A percentile compares a stretch with the other conserved stretches of the same genome.
These are phyloP conservation scores for Drosophila mayri DNA, from an alignment of 1,140 invertebrate genomes.

Conservation along the genomic window DNA sequence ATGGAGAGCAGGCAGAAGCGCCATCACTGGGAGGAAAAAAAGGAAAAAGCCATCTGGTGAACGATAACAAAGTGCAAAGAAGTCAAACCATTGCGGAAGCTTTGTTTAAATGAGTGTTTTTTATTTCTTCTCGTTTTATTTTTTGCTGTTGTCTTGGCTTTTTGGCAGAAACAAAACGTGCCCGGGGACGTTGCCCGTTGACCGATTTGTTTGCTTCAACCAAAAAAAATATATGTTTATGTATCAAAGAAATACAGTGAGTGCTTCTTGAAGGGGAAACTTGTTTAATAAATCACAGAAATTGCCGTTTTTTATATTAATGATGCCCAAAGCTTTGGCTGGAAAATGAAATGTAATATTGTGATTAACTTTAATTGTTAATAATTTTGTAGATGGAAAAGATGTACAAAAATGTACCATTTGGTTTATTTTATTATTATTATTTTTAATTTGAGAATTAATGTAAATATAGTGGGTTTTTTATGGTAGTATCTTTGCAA, in stretches of 20 bases:
- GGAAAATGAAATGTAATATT: too few relatives aligned
- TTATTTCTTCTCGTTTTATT: constrained; percentile 13
- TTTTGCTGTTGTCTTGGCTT: not conserved
- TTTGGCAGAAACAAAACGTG: constrained; percentile 50
- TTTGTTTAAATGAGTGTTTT: constrained; percentile 38
- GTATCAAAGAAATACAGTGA: constrained; percentile 12
- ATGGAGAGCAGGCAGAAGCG: constrained; percentile 12
- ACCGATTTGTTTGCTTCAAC: constrained; percentile 57
- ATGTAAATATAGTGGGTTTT: too few relatives aligned
- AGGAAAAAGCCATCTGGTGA: constrained; percentile 49
- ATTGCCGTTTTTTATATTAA: not conserved
- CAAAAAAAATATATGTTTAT: constrained; percentile 12
- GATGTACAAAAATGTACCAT: too few relatives aligned
- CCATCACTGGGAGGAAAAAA: constrained; percentile 27
- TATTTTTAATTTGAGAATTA: too few relatives aligned
- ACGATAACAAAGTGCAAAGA: constrained; percentile 53
- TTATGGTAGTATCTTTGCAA: too few relatives aligned
- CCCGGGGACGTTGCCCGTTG: constrained; percentile 55
- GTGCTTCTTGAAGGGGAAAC: not conserved
- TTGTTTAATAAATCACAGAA: not conserved
- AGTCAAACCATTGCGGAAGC: constrained; percentile 56
- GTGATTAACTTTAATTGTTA: too few relatives aligned
- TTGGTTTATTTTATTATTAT: too few relatives aligned
- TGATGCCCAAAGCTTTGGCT: too few relatives aligned
- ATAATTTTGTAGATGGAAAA: too few relatives aligned